phyloP scores from a whole-genome alignment of 2,113 vertebrate species.

The Himantopus leucocephalus region DNA sequence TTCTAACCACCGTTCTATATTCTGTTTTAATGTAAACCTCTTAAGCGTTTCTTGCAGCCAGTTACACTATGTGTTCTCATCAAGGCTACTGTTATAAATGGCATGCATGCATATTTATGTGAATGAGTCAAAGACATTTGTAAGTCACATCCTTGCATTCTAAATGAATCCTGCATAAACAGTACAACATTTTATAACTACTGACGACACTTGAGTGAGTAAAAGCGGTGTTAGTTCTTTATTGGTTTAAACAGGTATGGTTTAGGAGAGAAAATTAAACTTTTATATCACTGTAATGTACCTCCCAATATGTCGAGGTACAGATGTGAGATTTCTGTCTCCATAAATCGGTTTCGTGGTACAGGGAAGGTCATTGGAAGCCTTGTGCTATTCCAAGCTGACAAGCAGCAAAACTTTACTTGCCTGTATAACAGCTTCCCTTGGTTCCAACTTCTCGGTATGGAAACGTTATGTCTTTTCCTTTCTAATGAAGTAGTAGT shows the following conservation, averaged over 20 bases:
- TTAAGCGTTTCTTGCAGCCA: conserved; percentile 74
- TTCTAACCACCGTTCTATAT: conserved; percentile 75
- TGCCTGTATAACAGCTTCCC: not conserved
- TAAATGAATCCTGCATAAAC: conserved; percentile 73
- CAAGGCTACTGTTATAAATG: conserved; percentile 84
- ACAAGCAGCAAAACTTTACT: conserved; percentile 2
- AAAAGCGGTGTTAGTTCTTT: conserved; percentile 35
- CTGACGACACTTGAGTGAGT: conserved; percentile 45
- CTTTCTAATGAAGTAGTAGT: not conserved
- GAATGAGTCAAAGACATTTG: conserved; percentile 81
- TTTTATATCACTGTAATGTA: conserved; percentile 57
- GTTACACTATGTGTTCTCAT: conserved; percentile 80
- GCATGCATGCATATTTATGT: conserved; percentile 80
- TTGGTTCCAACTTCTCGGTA: not conserved
- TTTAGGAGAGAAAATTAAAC: conserved; percentile 59
- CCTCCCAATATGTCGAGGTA: conserved; percentile 51
- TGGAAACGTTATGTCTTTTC: not conserved
- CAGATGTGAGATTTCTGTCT: conserved; percentile 42
- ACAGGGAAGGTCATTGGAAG: conserved; percentile 38
- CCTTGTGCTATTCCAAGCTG: not conserved
- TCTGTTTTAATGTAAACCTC: conserved; percentile 78
- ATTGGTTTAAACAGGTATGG: conserved; percentile 59
- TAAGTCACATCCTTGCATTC: conserved; percentile 79
- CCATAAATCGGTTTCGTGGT: conserved; percentile 43
- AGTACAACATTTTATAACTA: conserved; percentile 59